Evolutionary conservation across 2,113 vertebrate genomes (phyloP).

Genomic region (Cottus gobio): DNA sequence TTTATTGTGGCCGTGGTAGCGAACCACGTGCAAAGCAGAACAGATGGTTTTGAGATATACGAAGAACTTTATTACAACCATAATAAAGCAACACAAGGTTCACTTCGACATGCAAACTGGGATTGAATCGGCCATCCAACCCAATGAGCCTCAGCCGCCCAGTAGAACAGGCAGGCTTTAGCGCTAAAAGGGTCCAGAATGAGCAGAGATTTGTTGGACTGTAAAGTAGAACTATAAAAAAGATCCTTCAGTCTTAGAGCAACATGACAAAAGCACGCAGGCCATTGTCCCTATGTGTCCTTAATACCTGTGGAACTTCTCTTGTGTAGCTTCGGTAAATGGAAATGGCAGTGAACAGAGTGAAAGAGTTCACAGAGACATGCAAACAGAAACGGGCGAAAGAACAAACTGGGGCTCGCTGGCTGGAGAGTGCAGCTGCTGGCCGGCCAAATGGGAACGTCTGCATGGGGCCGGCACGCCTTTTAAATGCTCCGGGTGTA

Average conservation of each 20-base stretch:
- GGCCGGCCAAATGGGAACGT: constrained; percentile 25
- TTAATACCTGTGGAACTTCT: neutral
- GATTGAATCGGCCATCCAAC: too few species aligned
- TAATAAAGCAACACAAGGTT: too few species aligned
- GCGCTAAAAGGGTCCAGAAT: neutral
- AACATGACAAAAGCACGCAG: neutral
- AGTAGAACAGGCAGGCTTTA: neutral
- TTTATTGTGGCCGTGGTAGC: neutral
- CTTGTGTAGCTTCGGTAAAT: neutral
- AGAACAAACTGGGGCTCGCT: neutral
- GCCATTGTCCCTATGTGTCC: neutral
- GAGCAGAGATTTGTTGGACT: neutral
- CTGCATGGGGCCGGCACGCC: constrained; percentile 29
- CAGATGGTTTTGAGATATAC: neutral
- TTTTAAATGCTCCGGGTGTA: constrained; percentile 54
- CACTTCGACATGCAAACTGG: too few species aligned
- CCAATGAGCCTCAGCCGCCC: too few species aligned
- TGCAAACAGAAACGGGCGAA: neutral
- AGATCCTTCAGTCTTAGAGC: neutral
- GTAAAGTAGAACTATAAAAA: neutral
- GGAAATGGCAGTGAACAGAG: constrained; percentile 8
- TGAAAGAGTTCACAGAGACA: constrained; percentile 18
- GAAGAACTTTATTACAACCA: too few species aligned
- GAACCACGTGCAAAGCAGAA: neutral
- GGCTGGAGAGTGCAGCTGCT: neutral